Evolutionary conservation across 37 sponge, comb jelly and placozoan species (phyloP), one percentile per base, ranked within the genome.

Genomic region (Halisarca cf. caerulea): DNA sequence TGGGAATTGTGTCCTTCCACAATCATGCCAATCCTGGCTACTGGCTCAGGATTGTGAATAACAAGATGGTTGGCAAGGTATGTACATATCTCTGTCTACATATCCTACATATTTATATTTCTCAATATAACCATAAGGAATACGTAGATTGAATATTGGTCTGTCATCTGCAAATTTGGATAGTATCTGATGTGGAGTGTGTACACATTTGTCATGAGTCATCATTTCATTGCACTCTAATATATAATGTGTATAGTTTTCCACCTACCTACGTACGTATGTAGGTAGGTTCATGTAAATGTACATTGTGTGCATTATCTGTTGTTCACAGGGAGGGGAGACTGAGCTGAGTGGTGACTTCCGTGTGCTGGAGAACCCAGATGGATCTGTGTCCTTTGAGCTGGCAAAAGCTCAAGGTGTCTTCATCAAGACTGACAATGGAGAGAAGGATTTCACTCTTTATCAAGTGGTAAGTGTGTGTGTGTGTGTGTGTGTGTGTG

Each of bases 1-100:
- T 92, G 92, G 92, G 92, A 28, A 92, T 92, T 45, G 44, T 83
- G 58, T 88, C 92, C 38, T 57, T 91, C 15, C 82, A 81, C 43
- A 64, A 59, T 53, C 33, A 75, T 40, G 59, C 83, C 71, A 87
- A 54, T 55, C 35, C 59, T 17, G 88, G 85, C 34, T 87, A 73
- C 66, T 58, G 91, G 58, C 34, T 91, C 18, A 84, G 88, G 55
- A 57, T 85, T 58, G 18, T 39, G 18, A 84, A 80, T 5, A 25
- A n/a, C 2, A 47, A 15, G 14, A 2, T 91, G 4, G 68, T 40
- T 15, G 82, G 77, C 69, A 91, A 91, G 85, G 91, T 91, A 32
- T n/a, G n/a, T n/a, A n/a, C n/a, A n/a, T n/a, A n/a, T n/a, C n/a
- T n/a, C n/a, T n/a, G n/a, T n/a, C n/a, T n/a, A n/a, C n/a, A n/a